Evolutionary conservation across 2,113 vertebrate genomes (phyloP).

Genomic region (Pituophis catenifer): DNA sequence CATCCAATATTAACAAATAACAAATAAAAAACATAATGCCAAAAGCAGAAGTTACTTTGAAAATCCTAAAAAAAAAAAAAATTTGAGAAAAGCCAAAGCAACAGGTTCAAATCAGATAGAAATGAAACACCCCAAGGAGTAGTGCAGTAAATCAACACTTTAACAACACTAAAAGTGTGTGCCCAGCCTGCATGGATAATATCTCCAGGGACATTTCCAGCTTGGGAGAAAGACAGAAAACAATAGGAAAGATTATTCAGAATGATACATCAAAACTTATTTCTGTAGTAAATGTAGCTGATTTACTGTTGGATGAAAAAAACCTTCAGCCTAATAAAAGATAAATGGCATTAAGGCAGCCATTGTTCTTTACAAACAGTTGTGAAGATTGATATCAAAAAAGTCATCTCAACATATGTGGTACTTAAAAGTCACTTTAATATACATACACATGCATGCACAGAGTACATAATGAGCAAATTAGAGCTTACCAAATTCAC

Average conservation of each 20-base stretch:
- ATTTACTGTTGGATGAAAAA: background rate
- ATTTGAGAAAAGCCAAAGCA: background rate
- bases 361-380: background rate
- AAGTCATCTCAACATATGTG: background rate
- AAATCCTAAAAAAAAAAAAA: background rate
- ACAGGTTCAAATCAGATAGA: conserved; percentile 4
- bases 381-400: background rate
- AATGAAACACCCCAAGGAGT: conserved; percentile 9
- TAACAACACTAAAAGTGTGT: background rate
- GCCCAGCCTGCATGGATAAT: background rate
- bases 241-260: background rate
- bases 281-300: background rate
- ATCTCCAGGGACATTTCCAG: background rate
- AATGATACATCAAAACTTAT: conserved; percentile 1
- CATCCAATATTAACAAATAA: background rate
- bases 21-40: background rate
- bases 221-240: background rate
- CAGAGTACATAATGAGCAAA: background rate
- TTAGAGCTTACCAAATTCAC: background rate
- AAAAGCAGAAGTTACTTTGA: background rate
- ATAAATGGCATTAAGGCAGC: background rate
- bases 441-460: background rate
- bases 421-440: background rate
- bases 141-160: background rate
- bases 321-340: background rate